Evolutionary conservation across 2,113 vertebrate species (phyloP), one percentile per base, ranked within the genome.

Genomic region (Egretta garzetta): DNA sequence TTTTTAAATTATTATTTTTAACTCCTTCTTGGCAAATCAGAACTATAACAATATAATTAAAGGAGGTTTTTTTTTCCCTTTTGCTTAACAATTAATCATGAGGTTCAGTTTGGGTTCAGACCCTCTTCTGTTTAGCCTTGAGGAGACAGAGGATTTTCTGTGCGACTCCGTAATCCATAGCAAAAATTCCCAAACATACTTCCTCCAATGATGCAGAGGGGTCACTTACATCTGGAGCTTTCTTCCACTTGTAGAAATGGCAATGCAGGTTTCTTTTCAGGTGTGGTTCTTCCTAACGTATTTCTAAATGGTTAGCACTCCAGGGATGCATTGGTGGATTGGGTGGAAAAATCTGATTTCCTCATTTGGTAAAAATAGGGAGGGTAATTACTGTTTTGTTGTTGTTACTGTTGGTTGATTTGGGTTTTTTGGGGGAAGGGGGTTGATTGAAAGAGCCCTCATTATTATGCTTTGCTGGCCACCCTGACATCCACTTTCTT

Each of bases 391-490:
- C 8, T 37, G 5, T 43, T 93, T 80, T 30, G 2, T 83, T 80
- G 24, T 59, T 92, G 28, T 21, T 74, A 12, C 22, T 94, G 16
- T n/a, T 80, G 21, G 12, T 33, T 84, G 62, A 12, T 4, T 35
- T 14, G 16, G 4, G 4, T 16, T 2, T 71, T 52, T 66, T 53
- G 5, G 9, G 4, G 19, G 6, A 2, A 72, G 14, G 11, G 3
- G 0, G 1, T 43, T 87, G 47, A n/a, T 47, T 59, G 37, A 64
- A 71, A 72, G 12, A 17, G 8, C 41, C 93, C 20, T 80, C 23
- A 28, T 63, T 64, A n/a, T 45, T 72, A 19, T 49, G 18, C 16
- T 80, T 84, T 6, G 1, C 8, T 93, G 76, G 4, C 33, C 6
- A 45, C 27, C 4, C 18, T 33, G 39, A 10, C 19, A 43, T 80